A percentile compares a stretch with the other conserved stretches of the same genome.
Evolutionary conservation across 1,140 invertebrate species (phyloP).

Genomic region (Galleria mellonella): DNA sequence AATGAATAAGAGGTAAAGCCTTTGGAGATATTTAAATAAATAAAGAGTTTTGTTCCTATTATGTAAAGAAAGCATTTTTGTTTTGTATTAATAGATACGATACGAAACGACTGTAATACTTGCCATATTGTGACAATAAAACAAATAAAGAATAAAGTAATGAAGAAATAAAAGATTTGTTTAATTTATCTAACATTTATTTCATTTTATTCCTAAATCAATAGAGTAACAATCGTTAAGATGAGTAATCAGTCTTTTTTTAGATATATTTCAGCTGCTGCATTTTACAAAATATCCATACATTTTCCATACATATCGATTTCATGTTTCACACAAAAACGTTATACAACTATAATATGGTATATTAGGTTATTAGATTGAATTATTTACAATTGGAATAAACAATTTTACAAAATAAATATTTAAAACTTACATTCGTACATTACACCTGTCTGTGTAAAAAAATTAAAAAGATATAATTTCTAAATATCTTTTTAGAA

Average conservation of each 20-base stretch:
- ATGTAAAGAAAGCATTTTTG: too few relatives aligned
- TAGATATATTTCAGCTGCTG: conserved; percentile 35
- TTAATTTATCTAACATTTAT: conserved; percentile 54
- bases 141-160: too few relatives aligned
- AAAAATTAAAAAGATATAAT: too few relatives aligned
- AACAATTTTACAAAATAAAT: too few relatives aligned
- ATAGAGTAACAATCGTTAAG: conserved; percentile 44
- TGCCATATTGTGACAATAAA: too few relatives aligned
- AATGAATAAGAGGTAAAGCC: neutral
- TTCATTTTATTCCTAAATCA: conserved; percentile 37
- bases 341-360: conserved; percentile 1
- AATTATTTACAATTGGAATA: too few relatives aligned
- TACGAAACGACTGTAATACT: too few relatives aligned
- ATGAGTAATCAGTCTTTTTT: conserved; percentile 63
- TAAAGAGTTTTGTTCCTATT: neutral
- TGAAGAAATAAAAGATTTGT: conserved; percentile 17
- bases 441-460: neutral
- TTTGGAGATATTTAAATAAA: neutral
- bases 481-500: too few relatives aligned
- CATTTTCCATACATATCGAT: neutral
- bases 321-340: conserved; percentile 6
- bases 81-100: too few relatives aligned
- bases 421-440: too few relatives aligned
- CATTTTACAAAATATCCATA: conserved; percentile 9
- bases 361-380: too few relatives aligned